phyloP scores from a whole-genome alignment of 2,797 vertebrate genomes.

The Lutjanus campechanus region DNA sequence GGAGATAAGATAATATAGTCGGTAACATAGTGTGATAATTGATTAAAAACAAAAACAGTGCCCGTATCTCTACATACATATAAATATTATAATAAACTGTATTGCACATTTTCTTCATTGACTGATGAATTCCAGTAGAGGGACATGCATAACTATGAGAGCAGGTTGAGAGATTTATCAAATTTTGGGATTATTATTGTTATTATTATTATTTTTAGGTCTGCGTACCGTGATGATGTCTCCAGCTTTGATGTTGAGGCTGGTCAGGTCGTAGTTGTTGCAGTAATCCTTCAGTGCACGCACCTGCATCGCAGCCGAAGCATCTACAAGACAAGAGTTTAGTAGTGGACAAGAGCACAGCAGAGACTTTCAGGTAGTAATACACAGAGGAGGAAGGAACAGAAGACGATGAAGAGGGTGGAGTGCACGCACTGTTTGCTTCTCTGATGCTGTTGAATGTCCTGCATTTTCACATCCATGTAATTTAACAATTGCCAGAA shows the following conservation, averaged over 20 bases:
- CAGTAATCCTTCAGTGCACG: constrained; percentile 95
- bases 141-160: background rate
- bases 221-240: constrained; percentile 92
- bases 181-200: background rate
- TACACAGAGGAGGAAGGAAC: background rate
- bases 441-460: background rate
- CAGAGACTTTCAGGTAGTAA: constrained; percentile 9
- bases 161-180: background rate
- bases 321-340: constrained; percentile 82
- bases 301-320: constrained; percentile 95
- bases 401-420: background rate
- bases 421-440: background rate
- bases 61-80: background rate
- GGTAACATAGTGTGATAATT: no score
- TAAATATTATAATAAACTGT: background rate
- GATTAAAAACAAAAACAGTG: background rate
- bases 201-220: constrained; percentile 8
- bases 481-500: background rate
- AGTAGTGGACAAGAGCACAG: background rate
- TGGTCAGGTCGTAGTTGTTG: constrained; percentile 97
- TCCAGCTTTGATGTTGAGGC: constrained; percentile 94
- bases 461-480: background rate
- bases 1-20: no score
- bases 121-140: background rate
- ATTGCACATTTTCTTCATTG: background rate